phyloP scores from a whole-genome alignment of 2,888 invertebrate genomes.

The Gymnoscelis rufifasciata region DNA sequence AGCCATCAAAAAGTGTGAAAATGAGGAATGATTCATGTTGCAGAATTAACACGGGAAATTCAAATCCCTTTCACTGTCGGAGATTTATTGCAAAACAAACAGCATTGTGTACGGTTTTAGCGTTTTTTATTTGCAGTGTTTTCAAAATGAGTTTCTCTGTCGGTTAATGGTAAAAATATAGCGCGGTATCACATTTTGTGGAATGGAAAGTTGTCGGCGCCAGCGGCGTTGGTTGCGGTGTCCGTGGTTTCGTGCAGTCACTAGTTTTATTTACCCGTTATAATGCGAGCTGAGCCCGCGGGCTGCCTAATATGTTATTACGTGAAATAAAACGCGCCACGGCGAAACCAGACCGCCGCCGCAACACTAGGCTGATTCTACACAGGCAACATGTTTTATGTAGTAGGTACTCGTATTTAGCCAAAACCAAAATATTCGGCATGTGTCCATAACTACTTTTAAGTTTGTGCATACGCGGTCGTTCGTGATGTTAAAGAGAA shows the following conservation, averaged over 20 bases:
- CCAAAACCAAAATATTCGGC: too few relatives aligned
- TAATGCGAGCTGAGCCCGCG: slow-evolving; percentile 45
- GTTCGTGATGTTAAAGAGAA: too few relatives aligned
- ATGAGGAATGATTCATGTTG: slow-evolving; percentile 7
- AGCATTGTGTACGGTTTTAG: slow-evolving; percentile 25
- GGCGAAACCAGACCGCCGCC: slow-evolving; percentile 38
- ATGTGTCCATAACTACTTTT: too few relatives aligned
- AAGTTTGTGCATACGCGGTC: too few relatives aligned
- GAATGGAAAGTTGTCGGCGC: slow-evolving; percentile 35
- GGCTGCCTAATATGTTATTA: slow-evolving; percentile 67
- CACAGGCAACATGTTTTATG: too few relatives aligned
- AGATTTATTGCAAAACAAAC: slow-evolving; percentile 29
- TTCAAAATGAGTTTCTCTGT: slow-evolving; percentile 28
- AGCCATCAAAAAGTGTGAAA: slow-evolving; percentile 3
- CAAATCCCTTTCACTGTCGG: slow-evolving; percentile 20
- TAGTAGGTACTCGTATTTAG: too few relatives aligned
- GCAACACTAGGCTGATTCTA: slow-evolving; percentile 2
- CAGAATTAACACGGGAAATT: slow-evolving; percentile 12
- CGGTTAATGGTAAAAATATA: slow-evolving; percentile 26
- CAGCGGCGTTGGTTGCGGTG: slow-evolving; percentile 23
- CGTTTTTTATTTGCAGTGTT: slow-evolving; percentile 30
- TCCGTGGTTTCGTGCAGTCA: slow-evolving; percentile 46
- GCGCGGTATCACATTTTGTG: slow-evolving; percentile 35
- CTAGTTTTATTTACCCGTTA: slow-evolving; percentile 66
- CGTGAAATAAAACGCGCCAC: slow-evolving; percentile 65